A percentile compares a stretch with the other conserved stretches of the same genome.
phyloP scores from a whole-genome alignment of 2,113 vertebrate species.

The Dicrurus megarhynchus region DNA sequence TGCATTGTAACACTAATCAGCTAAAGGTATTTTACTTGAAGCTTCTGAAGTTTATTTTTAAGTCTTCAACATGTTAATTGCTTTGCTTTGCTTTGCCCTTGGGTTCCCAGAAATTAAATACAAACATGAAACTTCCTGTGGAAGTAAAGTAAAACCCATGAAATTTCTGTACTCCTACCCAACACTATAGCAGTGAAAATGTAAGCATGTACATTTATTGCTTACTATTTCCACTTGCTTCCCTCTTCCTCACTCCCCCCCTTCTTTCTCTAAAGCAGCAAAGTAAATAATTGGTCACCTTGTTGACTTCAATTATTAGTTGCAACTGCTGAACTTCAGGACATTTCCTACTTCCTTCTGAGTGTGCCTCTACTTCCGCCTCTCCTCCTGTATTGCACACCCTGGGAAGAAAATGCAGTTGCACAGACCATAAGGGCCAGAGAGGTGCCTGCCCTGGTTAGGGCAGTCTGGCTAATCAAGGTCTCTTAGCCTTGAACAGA shows the following conservation, averaged over 20 bases:
- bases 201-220: background rate
- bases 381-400: rapidly evolving
- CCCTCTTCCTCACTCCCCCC: background rate
- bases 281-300: background rate
- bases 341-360: background rate
- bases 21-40: slow-evolving; percentile 54
- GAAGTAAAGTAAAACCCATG: background rate
- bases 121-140: slow-evolving; percentile 6
- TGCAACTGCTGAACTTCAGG: background rate
- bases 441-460: background rate
- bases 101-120: slow-evolving; percentile 36
- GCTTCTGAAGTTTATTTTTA: slow-evolving; percentile 48
- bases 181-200: background rate
- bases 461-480: background rate
- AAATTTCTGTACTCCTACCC: background rate
- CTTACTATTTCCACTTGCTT: background rate
- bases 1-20: slow-evolving; percentile 45
- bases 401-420: background rate
- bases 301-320: background rate
- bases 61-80: slow-evolving; percentile 53
- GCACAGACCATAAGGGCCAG: background rate
- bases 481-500: background rate
- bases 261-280: background rate
- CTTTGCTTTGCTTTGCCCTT: slow-evolving; percentile 45
- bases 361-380: background rate